These are phyloP conservation scores for Recurvirostra avosetta DNA, from an alignment of 2,113 vertebrate genomes.

Conservation along the genomic window DNA sequence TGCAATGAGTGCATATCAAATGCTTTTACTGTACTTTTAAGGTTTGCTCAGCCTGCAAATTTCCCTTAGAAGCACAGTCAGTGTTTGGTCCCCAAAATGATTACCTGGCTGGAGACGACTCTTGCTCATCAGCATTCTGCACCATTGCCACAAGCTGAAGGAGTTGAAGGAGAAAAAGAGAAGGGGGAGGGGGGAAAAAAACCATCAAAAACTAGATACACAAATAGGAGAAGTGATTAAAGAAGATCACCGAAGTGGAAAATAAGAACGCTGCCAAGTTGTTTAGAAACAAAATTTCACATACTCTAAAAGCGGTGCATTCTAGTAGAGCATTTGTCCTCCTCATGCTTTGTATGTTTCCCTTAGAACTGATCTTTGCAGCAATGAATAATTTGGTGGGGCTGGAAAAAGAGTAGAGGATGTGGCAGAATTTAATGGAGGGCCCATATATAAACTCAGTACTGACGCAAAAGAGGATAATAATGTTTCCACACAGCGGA, in stretches of 20 bases:
- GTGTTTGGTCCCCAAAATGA: constrained; percentile 23
- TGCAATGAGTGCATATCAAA: not conserved
- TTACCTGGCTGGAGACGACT: not conserved
- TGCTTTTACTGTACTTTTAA: not conserved
- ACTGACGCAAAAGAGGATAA: not conserved
- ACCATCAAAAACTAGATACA: not conserved
- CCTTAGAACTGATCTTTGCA: not conserved
- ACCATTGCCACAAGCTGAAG: not conserved
- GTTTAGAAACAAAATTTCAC: constrained; percentile 27
- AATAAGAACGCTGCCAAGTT: constrained; percentile 34
- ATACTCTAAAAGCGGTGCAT: not conserved
- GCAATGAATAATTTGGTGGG: not conserved
- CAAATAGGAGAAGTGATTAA: constrained; percentile 14
- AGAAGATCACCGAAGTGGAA: constrained; percentile 48
- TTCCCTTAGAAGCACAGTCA: not conserved
- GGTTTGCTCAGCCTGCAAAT: not conserved
- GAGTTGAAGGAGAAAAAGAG: not conserved
- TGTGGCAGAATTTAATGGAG: not conserved
- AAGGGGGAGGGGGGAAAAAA: no score
- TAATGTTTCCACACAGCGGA: not conserved
- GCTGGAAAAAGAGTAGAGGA: not conserved
- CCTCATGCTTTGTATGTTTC: not conserved
- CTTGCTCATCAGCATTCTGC: constrained; percentile 46
- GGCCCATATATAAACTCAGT: not conserved
- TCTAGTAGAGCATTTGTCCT: not conserved